Percentiles rank a stretch among this genome's conserved stretches.
Evolutionary conservation across 2,888 invertebrate genomes (phyloP).

Genomic region (Euspilapteryx auroguttella): DNA sequence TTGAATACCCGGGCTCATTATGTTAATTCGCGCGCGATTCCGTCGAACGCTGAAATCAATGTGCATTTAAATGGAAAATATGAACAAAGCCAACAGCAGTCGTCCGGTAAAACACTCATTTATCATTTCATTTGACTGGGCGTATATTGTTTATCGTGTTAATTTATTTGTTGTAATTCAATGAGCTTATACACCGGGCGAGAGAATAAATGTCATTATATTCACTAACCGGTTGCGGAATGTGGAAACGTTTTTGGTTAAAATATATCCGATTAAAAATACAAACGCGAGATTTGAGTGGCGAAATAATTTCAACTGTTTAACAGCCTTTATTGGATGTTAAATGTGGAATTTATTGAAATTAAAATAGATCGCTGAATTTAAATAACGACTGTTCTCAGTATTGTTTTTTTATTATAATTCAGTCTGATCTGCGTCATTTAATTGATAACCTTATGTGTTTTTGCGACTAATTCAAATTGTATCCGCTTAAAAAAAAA

Average conservation of each 20-base stretch:
- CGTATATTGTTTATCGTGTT: slow-evolving; percentile 48
- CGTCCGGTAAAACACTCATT: slow-evolving; percentile 32
- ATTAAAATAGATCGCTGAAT: slow-evolving; percentile 20
- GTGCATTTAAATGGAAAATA: slow-evolving; percentile 51
- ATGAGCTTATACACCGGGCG: slow-evolving; percentile 29
- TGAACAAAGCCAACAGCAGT: slow-evolving; percentile 41
- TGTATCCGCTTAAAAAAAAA: no score
- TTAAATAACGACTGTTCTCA: no score
- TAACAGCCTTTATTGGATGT: slow-evolving; percentile 29
- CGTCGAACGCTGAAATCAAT: slow-evolving; percentile 23
- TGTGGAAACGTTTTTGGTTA: slow-evolving; percentile 28
- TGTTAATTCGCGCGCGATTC: slow-evolving; percentile 50
- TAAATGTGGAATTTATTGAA: slow-evolving; percentile 32
- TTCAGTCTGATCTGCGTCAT: no score
- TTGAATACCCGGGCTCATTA: no score
- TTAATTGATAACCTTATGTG: no score
- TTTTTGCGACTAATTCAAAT: no score
- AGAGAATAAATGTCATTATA: slow-evolving; percentile 31
- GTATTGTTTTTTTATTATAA: no score
- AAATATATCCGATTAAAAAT: slow-evolving; percentile 29
- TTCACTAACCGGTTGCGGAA: slow-evolving; percentile 32
- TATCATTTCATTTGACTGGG: slow-evolving; percentile 41
- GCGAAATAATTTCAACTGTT: slow-evolving; percentile 17
- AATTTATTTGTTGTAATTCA: slow-evolving; percentile 46
- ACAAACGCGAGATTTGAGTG: slow-evolving; percentile 10